Evolutionary conservation across 2,113 vertebrate species (phyloP).

Genomic region (Lampris megalopsis): DNA sequence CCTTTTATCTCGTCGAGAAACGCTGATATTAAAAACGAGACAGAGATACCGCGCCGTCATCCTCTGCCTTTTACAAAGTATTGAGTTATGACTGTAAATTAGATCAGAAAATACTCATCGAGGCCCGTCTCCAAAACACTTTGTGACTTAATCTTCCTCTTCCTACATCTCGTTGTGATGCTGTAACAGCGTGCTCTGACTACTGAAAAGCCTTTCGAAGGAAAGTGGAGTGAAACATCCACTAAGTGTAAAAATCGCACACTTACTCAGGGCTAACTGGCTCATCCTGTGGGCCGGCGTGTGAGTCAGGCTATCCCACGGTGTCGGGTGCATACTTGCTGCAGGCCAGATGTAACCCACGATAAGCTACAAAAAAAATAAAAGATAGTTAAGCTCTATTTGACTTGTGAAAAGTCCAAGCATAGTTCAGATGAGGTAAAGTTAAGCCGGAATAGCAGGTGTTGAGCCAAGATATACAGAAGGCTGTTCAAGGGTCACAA

Average conservation of each 20-base stretch:
- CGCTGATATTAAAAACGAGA: slow-evolving; percentile 74
- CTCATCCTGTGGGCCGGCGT: slow-evolving; percentile 55
- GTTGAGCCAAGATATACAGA: too few species aligned
- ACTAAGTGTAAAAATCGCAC: slow-evolving; percentile 35
- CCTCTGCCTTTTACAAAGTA: slow-evolving; percentile 53
- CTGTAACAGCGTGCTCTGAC: slow-evolving; percentile 32
- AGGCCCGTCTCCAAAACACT: slow-evolving; percentile 39
- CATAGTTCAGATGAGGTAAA: not conserved
- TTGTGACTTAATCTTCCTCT: slow-evolving; percentile 60
- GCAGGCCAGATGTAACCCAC: slow-evolving; percentile 52
- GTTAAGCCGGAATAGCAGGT: too few species aligned
- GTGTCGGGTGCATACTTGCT: slow-evolving; percentile 47
- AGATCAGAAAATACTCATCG: slow-evolving; percentile 58
- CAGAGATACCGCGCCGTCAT: slow-evolving; percentile 49
- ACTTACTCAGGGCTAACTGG: slow-evolving; percentile 57
- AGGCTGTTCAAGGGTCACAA: too few species aligned
- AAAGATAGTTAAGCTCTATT: slow-evolving; percentile 33
- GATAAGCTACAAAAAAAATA: not conserved
- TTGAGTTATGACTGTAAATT: slow-evolving; percentile 70
- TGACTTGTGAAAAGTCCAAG: slow-evolving; percentile 30
- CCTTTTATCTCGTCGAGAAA: slow-evolving; percentile 69
- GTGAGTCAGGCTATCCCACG: slow-evolving; percentile 46
- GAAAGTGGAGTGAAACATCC: slow-evolving; percentile 31
- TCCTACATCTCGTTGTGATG: slow-evolving; percentile 41
- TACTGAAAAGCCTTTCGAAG: slow-evolving; percentile 32